Evolutionary conservation across 2,797 vertebrate genomes (phyloP), one percentile per base, ranked within the genome.

Genomic region (Sebastes ruberrimus): DNA sequence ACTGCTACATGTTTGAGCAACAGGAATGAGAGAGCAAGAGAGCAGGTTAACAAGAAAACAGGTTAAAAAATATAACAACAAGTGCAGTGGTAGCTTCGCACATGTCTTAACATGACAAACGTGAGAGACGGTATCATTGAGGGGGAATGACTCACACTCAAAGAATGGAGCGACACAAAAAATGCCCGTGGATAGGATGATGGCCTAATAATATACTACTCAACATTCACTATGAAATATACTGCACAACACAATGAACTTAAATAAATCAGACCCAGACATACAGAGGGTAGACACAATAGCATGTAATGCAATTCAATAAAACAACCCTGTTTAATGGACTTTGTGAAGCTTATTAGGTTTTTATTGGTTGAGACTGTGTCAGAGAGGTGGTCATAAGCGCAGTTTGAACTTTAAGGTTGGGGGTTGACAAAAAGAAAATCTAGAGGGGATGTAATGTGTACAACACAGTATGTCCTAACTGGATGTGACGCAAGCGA

Each of bases 51-150:
- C 5, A 65, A 46, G 13, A 46, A 74, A 91, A 86, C 70, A 28
- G 53, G 80, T 82, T 78, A 11, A 7, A 53, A 42, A 42, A 42
- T 42, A 22, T 16, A 33, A 71, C 35, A 78, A 76, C 38, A 30
- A 62, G 32, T 55, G 69, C 60, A 22, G 71, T 8, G 16, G 80
- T 4, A 20, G 11, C 23, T 14, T 46, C 38, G 20, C 33, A 85
- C 89, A 72, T 23, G 93, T 89, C 85, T 35, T 23, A 81, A 92
- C 90, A 91, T 52, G 93, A 90, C 77, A 70, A 78, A 64, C 57
- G 13, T 3, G 27, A 72, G 42, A 74, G 55, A 70, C 57, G 4
- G 53, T 11, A 23, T 30, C 38, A 78, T 0, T 20, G 20, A 75
- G 38, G 23, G 18, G 18, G 38, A 68, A 8, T 73, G 83, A 74